Conservation (phyloP, 2,888 invertebrate species). For the Nomada fucata region DNA sequence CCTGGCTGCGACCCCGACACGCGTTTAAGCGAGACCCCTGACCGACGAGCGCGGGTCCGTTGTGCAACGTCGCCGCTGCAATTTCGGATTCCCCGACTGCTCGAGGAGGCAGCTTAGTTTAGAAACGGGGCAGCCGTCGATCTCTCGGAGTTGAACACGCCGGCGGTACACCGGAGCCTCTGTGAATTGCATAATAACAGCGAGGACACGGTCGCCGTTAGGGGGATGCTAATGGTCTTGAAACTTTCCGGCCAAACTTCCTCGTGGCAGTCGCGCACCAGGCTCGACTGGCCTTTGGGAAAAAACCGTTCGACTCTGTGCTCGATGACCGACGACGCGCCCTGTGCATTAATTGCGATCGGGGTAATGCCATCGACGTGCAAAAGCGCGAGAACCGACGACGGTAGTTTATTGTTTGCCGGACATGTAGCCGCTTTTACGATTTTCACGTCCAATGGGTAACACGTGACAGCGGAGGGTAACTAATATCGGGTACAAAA, state of each 20-base stretch:
- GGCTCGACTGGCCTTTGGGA: not conserved
- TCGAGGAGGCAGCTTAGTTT: constrained; percentile 2
- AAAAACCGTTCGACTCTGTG: constrained; percentile 6
- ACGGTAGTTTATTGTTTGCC: constrained; percentile 31
- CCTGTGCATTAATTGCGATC: constrained; percentile 70
- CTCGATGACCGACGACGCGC: constrained; percentile 58
- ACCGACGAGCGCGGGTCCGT: not conserved
- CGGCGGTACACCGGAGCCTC: not conserved
- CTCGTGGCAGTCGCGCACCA: constrained; percentile 7
- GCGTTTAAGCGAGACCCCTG: not conserved
- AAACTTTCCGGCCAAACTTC: constrained; percentile 46
- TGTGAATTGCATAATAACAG: constrained; percentile 48
- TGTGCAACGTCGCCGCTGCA: not conserved
- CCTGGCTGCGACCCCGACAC: constrained; percentile 12
- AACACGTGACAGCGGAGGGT: not conserved
- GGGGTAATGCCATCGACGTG: constrained; percentile 69
- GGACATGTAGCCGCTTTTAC: not conserved
- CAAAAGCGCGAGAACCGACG: constrained; percentile 33
- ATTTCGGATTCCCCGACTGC: not conserved
- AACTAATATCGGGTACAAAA: not conserved
- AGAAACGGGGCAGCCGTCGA: constrained; percentile 1
- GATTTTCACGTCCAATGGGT: not conserved
- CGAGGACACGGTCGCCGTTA: constrained; percentile 1
- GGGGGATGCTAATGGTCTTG: constrained; percentile 46
- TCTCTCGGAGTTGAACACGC: constrained; percentile 27